Evolutionary conservation across 2,888 invertebrate genomes (phyloP).

Genomic region (Caenorhabditis plicata): DNA sequence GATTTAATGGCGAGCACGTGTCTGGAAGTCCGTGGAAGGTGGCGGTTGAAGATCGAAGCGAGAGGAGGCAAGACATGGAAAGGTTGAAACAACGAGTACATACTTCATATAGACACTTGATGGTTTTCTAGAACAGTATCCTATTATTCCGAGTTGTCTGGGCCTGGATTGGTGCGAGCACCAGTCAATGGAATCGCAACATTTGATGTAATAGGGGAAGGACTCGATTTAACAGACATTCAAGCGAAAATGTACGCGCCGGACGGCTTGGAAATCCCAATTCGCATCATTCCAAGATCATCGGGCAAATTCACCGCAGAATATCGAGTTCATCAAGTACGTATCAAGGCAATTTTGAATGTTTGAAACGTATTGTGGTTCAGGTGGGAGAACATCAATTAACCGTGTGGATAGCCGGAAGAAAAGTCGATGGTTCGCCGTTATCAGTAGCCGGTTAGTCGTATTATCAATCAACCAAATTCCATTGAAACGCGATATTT

Average conservation of each 20-base stretch:
- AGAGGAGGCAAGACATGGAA: slow-evolving; percentile 40
- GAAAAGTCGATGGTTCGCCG: slow-evolving; percentile 71
- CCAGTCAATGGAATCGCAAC: slow-evolving; percentile 73
- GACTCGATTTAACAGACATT: slow-evolving; percentile 46
- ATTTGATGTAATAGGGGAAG: slow-evolving; percentile 50
- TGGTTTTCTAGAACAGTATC: slow-evolving; percentile 35
- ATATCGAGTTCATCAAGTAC: slow-evolving; percentile 76
- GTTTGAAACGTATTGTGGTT: neutral
- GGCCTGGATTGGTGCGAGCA: slow-evolving; percentile 65
- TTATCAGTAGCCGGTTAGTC: slow-evolving; percentile 44
- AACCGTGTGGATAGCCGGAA: slow-evolving; percentile 85
- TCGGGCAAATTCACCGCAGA: slow-evolving; percentile 84
- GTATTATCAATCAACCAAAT: neutral
- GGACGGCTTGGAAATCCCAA: slow-evolving; percentile 80
- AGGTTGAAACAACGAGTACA: slow-evolving; percentile 4
- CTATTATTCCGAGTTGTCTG: slow-evolving; percentile 61
- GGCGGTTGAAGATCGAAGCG: slow-evolving; percentile 38
- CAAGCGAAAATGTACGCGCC: slow-evolving; percentile 72
- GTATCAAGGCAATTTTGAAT: neutral
- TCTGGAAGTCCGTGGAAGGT: slow-evolving; percentile 46
- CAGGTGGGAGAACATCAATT: slow-evolving; percentile 78
- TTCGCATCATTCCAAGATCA: slow-evolving; percentile 80
- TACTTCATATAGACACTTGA: neutral
- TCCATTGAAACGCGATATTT: slow-evolving; percentile 1
- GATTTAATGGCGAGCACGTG: slow-evolving; percentile 75